Percentiles rank a stretch among this genome's conserved stretches.
phyloP scores from a whole-genome alignment of 2,888 invertebrate genomes.

The Carabus problematicus region DNA sequence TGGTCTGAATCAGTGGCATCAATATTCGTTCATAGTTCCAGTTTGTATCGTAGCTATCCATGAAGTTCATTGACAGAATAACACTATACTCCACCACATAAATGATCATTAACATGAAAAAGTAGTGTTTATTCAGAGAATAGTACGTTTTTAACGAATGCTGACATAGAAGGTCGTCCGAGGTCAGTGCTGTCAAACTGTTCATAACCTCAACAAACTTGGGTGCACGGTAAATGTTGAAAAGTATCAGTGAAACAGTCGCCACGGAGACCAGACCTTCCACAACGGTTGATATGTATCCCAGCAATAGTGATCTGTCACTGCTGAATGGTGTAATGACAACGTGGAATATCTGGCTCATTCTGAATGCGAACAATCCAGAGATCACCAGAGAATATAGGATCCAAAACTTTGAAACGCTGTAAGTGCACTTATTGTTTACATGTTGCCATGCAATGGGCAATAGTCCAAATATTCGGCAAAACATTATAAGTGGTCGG shows the following conservation, averaged over 20 bases:
- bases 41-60: conserved; percentile 49
- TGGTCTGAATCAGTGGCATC: conserved; percentile 51
- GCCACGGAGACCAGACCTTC: conserved; percentile 45
- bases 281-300: conserved; percentile 15
- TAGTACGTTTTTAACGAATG: conserved; percentile 48
- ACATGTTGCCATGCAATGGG: conserved; percentile 52
- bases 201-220: conserved; percentile 52
- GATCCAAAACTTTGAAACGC: conserved; percentile 51
- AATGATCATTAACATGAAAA: not conserved
- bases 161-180: conserved; percentile 53
- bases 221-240: conserved; percentile 50
- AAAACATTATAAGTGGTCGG: conserved; percentile 47
- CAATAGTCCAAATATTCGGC: conserved; percentile 53
- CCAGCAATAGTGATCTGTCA: conserved; percentile 11
- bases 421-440: conserved; percentile 52
- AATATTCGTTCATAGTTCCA: conserved; percentile 50
- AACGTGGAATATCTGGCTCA: conserved; percentile 34
- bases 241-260: conserved; percentile 49
- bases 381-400: conserved; percentile 49
- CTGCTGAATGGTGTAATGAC: conserved; percentile 21
- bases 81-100: conserved; percentile 47
- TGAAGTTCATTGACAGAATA: conserved; percentile 50
- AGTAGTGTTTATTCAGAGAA: not conserved
- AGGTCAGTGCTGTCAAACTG: conserved; percentile 48
- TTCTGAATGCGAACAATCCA: conserved; percentile 47